Evolutionary conservation across 2,888 invertebrate genomes (phyloP), one percentile per base, ranked within the genome.

Genomic region (Drosophila longiperda): DNA sequence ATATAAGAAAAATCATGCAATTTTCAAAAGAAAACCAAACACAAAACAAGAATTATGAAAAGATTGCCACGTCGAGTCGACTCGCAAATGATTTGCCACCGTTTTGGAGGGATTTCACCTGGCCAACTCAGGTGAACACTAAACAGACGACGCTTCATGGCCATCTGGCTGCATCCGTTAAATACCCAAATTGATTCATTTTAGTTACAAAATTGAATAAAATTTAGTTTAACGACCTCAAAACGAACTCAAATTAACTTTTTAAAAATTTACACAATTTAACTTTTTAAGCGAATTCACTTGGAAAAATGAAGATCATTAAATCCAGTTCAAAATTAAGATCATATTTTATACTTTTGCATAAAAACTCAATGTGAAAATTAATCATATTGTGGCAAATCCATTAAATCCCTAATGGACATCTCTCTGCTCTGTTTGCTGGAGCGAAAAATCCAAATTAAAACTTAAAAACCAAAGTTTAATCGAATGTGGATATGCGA

Each of bases 1-100:
- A n/a, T n/a, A 82, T 78, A 72, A 73, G 80, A 73, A 69, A 76
- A 82, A 59, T 75, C 85, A 68, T 79, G 84, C 87, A 82, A 75
- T 79, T 89, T 85, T 89, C 82, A 67, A 72, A 89, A 82, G 85
- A 87, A 87, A 85, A 87, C 82, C 85, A 89, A 89, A 89, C 87
- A 89, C 63, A 67, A 48, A 54, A 38, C 38, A 71, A 68, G 66
- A 89, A 87, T 89, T 87, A 87, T 89, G 90, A 85, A 72, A 79
- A 82, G 71, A 79, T 76, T 78, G 60, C 49, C 69, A 36, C 70
- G 69, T 78, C 61, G 50, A 73, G 48, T 57, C 34, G 42, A 40
- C 9, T 32, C 29, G 26, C 42, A 75, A 63, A 76, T 87, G 86
- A 85, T 82, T 88, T 83, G 77, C 59, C 63, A 55, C 64, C 64